Evolutionary conservation across 2,113 vertebrate species (phyloP), one percentile per base, ranked within the genome.

Genomic region (Scolopax mira): DNA sequence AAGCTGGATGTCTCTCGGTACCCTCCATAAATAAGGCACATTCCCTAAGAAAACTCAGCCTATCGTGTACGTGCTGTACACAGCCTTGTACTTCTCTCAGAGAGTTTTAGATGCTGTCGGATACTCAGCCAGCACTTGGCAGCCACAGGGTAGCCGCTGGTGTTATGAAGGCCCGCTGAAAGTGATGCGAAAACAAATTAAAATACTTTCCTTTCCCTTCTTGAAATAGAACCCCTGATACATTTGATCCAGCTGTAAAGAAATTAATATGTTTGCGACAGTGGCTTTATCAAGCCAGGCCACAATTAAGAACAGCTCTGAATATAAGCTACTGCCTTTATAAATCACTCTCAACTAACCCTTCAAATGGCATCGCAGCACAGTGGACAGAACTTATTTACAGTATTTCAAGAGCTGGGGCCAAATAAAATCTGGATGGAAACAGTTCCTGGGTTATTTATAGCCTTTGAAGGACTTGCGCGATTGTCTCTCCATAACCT

Each of bases 251-350:
- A 89, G 72, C 92, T 94, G 84, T 57, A 93, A 92, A 97, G 82
- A 95, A 97, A 93, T 88, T 78, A 88, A 85, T 69, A 42, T 58
- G 41, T 89, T 90, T 93, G 88, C 3, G 90, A 97, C 92, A 95
- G 96, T 94, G 95, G 95, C 92, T 96, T 96, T 92, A 89, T 96
- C 96, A 94, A 96, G 96, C 92, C 89, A 92, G 85, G 88, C 90
- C 87, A 87, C 90, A 96, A 94, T 96, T 96, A 97, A 95, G 79
- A 97, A 85, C 83, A 96, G 93, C 91, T 94, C 85, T 84, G 79
- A 92, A 87, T 86, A 85, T 88, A 93, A 95, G 60, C 88, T 89
- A 85, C 93, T 65, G 91, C 89, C 89, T 96, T 97, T 96, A 84
- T 96, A 96, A 96, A 95, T 90, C 84, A 77, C 81, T 95, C 78